These are phyloP conservation scores for Lytechinus variegatus DNA, from an alignment of 35 echinoderm and acorn worm genomes.

Conservation along the genomic window DNA sequence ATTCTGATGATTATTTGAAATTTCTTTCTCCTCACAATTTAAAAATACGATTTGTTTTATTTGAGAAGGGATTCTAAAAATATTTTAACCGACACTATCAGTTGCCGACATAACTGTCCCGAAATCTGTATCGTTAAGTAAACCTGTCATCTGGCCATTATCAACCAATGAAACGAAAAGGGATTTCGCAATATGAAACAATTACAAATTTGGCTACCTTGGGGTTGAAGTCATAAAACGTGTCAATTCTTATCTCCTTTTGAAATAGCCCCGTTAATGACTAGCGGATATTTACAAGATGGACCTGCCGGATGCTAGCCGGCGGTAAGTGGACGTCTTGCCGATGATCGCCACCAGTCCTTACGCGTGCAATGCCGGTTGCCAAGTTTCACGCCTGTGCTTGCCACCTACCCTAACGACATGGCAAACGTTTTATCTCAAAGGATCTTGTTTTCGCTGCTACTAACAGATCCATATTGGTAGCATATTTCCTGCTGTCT, in stretches of 20 bases:
- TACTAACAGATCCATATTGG: background rate
- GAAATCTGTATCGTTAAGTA: no score
- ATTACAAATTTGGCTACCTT: background rate
- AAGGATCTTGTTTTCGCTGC: background rate
- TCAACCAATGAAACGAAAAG: background rate
- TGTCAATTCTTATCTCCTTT: background rate
- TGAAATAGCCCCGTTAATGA: background rate
- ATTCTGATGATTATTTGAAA: no score
- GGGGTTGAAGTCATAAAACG: background rate
- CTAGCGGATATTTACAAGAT: slow-evolving; percentile 8
- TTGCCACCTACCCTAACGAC: background rate
- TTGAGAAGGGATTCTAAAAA: no score
- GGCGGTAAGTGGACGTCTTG: background rate
- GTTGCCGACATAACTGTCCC: no score
- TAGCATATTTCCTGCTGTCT: background rate
- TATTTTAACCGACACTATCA: no score
- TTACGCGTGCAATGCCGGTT: background rate
- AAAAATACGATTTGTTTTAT: no score
- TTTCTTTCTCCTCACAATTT: no score
- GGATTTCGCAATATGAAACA: background rate
- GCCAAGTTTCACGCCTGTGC: slow-evolving; percentile 18
- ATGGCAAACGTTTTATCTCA: background rate
- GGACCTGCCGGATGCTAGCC: background rate
- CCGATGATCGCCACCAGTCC: background rate
- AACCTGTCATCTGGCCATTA: no score